Evolutionary conservation across 2,113 vertebrate species (phyloP), one percentile per base, ranked within the genome.

Genomic region (Romanogobio albipinnatus): DNA sequence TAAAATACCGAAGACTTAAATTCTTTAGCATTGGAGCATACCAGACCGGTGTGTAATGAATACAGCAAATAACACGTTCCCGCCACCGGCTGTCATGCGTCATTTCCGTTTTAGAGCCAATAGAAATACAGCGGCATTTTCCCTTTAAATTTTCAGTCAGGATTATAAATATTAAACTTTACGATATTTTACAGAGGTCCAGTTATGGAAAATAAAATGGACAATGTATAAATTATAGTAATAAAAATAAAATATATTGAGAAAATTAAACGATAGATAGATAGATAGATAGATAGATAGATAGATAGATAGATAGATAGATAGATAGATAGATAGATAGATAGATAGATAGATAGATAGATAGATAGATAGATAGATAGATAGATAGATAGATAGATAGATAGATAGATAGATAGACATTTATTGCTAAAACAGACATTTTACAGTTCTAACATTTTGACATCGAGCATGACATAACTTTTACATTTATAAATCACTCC

Each of bases 1-100:
- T 6, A 2, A 26, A 47, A 24, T 29, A 26, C 17, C n/a, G 26
- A 61, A 45, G 3, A 7, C 26, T 24, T 68, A 81, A 13, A 66
- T 68, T 14, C 22, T 22, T 58, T 1, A 8, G 17, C 9, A 8
- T 9, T 43, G 1, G 9, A 33, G 4, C 66, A 51, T 36, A 24
- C 26, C 43, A 10, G 5, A 26, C 15, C n/a, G 0, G 2, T 26
- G 3, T 10, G 2, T 1, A 33, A 33, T 22, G 43, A 51, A 81
- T 5, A 66, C 24, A 22, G 10, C 78, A 29, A 19, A 51, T 8
- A 49, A 33, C 24, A 68, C 14, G 1, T 89, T 89, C 86, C 77
- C 86, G 88, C 86, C 86, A 87, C 82, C 45, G 59, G 51, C 8
- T 13, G 45, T 15, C 3, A 19, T 49, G 9, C 81, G 84, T 87